Percentiles rank a stretch among this genome's conserved stretches.
phyloP scores from a whole-genome alignment of 2,113 vertebrate genomes.

The Hystrix cristata region DNA sequence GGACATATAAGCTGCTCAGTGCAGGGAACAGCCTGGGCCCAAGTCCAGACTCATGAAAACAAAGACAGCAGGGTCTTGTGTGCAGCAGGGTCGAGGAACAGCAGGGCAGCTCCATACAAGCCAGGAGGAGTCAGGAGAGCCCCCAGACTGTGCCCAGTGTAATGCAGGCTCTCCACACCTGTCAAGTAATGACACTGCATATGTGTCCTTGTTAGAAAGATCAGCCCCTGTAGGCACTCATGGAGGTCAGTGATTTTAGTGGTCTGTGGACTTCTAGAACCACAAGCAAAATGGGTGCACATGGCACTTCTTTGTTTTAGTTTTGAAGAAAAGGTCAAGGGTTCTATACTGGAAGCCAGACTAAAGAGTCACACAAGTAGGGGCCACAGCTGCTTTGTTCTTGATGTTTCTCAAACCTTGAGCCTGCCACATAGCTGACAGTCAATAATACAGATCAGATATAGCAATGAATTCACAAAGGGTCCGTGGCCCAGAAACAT shows the following conservation, averaged over 20 bases:
- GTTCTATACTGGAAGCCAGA: neutral
- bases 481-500: neutral
- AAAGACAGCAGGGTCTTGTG: neutral
- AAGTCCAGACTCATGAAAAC: slow-evolving; percentile 1
- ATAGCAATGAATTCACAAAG: neutral
- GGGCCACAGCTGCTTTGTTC: neutral
- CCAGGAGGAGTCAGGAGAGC: neutral
- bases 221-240: neutral
- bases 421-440: neutral
- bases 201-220: neutral
- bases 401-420: no score
- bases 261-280: neutral
- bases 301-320: neutral
- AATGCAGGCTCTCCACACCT: neutral
- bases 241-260: neutral
- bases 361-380: neutral
- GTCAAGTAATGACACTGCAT: neutral
- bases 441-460: neutral
- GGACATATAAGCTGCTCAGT: neutral
- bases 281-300: neutral
- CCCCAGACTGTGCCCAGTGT: neutral
- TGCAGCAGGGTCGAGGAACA: neutral
- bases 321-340: neutral
- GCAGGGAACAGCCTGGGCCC: neutral
- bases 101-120: neutral